Base-by-base conservation (phyloP, 64 coral and sea anemone genomes). In the Orbicella faveolata region DNA sequence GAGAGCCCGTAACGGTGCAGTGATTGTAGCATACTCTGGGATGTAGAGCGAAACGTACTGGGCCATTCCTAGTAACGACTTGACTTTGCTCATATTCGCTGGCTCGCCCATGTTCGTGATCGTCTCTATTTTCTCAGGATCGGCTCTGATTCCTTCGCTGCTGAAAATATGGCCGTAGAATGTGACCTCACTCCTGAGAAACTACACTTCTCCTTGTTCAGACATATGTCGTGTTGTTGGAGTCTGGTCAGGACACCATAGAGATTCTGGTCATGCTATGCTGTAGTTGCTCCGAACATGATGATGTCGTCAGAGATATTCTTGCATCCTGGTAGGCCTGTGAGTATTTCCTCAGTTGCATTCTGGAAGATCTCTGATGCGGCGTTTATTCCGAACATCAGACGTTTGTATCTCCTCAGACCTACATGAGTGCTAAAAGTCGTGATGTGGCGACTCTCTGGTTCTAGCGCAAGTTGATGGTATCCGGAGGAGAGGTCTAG, bases 311-410 rank as follows among this genome's bases (percentile, higher is more conserved):
- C 89, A 51, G 80, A 86, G 52, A 94, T 89, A 55, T 89, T 94
- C 87, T 75, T 89, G 55, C 80, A 85, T 68, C 80, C 87, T 11
- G 61, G 80, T 14, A 92, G 80, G 87, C 80, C 90, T 55, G 84
- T 90, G n/a, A 94, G 80, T 75, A 89, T 72, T 69, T 92, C 86
- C 34, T 88, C 86, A n/a, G 89, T 86, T 23, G 87, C 87, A 17
- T 89, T 85, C 61, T 94, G 87, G 33, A 89, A 89, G n/a, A 89
- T 89, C 76, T 94, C 92, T 39, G 92, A 84, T 30, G 87, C 92
- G 17, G 87, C 92, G 25, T 89, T 89, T 36, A 93, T 93, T 81
- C 92, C 92, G 39, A 83, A 93, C 92, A 89, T 89, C 39, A 93
- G 78, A 39, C 86, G 87, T 18, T 88, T 89, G 84, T 94, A 94